Base-by-base conservation (phyloP, 2,113 vertebrate genomes). In the Hymenochirus boettgeri region DNA sequence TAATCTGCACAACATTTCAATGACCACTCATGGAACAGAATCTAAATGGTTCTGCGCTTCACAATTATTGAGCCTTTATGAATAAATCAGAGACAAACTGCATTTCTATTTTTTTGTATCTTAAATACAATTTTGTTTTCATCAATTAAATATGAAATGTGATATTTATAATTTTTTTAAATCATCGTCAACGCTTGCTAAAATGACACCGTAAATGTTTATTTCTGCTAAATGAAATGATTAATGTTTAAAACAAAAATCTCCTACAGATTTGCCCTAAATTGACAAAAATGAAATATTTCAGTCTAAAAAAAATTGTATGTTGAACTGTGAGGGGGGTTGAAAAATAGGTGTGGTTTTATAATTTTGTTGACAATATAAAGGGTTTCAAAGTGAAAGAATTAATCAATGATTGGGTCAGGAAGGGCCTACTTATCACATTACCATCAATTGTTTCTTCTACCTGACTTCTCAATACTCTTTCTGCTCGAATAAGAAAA, bases 401-500 rank as follows among this genome's bases (percentile, higher is more conserved):
- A 66, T 66, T 3, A 15, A 57, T 50, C 37, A 46, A 19, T 58
- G 57, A 58, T 66, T n/a, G 50, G 55, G 46, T 45, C 58, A 45
- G 51, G 22, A 8, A 58, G 47, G 55, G 31, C 21, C 29, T 66
- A 26, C 55, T 29, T 17, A 65, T 57, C 54, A 42, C 39, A 65
- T 65, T 65, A 39, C 29, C 23, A 58, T 48, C 54, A 46, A 45
- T 56, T 65, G 35, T 56, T 56, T 56, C 33, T 25, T 33, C 19
- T 57, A 33, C 23, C 37, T 50, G 22, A 65, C 42, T 57, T 57
- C 29, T 65, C 42, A 53, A 67, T 60, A 67, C 33, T 67, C 56
- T 67, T 60, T 39, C 39, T 67, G 65, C 56, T 67, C 65, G 47
- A 59, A 60, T 59, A 48, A 59, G 35, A 35, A 59, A 47, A 35